phyloP scores from a whole-genome alignment of 2,113 vertebrate species.

The Eretmochelys imbricata region DNA sequence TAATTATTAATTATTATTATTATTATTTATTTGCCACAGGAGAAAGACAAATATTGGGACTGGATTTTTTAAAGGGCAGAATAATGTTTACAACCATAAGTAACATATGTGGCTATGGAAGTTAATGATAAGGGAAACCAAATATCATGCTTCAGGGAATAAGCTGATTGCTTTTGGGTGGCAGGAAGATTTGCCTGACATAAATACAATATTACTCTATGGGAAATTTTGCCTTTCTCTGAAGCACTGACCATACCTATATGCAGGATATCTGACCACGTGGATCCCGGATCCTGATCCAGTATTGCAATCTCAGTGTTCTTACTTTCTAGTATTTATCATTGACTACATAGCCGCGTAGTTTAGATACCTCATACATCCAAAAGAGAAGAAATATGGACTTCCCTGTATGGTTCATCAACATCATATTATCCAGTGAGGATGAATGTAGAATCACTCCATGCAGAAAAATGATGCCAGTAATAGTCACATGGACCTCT shows the following conservation, averaged over 20 bases:
- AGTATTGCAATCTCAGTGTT: neutral
- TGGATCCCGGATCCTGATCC: neutral
- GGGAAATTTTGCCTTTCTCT: neutral
- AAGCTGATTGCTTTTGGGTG: conserved; percentile 9
- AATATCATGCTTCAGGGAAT: conserved; percentile 16
- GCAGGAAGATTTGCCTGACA: neutral
- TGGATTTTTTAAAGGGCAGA: neutral
- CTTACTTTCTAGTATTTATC: neutral
- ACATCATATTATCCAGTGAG: neutral
- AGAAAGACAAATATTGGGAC: neutral
- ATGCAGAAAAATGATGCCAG: neutral
- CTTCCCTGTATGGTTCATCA: neutral
- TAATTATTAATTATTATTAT: no score
- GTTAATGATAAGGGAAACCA: conserved; percentile 11
- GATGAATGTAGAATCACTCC: neutral
- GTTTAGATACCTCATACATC: neutral
- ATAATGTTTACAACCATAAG: neutral
- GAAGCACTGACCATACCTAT: neutral
- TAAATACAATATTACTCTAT: neutral
- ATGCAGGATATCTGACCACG: neutral
- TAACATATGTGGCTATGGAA: neutral
- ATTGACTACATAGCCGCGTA: neutral
- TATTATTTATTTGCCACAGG: neutral
- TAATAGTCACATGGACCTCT: neutral
- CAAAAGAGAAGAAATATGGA: neutral